Base-by-base conservation (phyloP, 2,797 vertebrate species). In the Carapus acus region DNA sequence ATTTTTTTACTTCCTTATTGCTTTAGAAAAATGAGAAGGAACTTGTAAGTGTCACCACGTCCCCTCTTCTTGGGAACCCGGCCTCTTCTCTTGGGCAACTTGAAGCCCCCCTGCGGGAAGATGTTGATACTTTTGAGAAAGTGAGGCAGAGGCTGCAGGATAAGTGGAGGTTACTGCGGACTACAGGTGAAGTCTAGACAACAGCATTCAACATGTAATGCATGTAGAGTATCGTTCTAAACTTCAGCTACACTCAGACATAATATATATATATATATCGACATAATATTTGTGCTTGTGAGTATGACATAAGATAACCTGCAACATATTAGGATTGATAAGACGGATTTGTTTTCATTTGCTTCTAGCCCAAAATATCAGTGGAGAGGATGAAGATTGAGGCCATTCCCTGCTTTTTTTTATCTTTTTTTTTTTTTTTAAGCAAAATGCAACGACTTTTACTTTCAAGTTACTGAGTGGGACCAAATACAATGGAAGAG, bases 141-240 rank as follows among this genome's bases (percentile, higher is more conserved):
- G 65, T 86, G 33, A 81, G 84, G 59, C 29, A 16, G 16, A 74
- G 51, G 39, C 69, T 89, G 44, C 77, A 85, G 75, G 18, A 27
- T 0, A 59, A 78, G 33, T 89, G 89, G 88, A 81, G 76, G 23
- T 69, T 90, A 0, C 67, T 90, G 40, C 65, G 65, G 60, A 86
- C 70, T 0, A 73, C 76, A 71, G 78, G 86, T 86, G 44, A 69
- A 23, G 18, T 14, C 20, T 40, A 11, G 27, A 9, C 3, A 42
- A 15, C 40, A 27, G 24, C 24, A 27, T 27, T 27, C 9, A 27
- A 5, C 4, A 27, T n/a, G n/a, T 29, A 11, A 29, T 29, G 27
- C 27, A 29, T 29, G 11, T 29, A 29, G 27, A 29, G 11, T 6
- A 6, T 6, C 27, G 11, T 29, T 29, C 11, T 6, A 29, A 29